Conservation (phyloP, 2,113 vertebrate genomes). For the Pipa parva region DNA sequence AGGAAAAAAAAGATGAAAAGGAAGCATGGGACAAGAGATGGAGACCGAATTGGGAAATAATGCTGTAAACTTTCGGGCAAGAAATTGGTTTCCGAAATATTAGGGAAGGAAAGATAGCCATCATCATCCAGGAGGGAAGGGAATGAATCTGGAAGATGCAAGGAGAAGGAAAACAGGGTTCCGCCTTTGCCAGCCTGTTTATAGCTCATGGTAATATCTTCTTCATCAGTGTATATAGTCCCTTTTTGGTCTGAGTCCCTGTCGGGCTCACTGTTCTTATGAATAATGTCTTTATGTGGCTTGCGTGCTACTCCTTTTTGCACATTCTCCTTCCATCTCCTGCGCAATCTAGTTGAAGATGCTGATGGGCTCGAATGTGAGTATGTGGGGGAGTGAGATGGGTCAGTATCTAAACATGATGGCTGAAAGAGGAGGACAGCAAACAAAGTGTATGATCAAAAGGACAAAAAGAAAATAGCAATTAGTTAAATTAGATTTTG, state of each 20-base stretch:
- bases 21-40: slow-evolving; percentile 81
- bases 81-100: slow-evolving; percentile 81
- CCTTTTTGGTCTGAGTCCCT: slow-evolving; percentile 66
- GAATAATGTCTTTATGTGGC: slow-evolving; percentile 51
- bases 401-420: slow-evolving; percentile 65
- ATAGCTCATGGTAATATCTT: slow-evolving; percentile 69
- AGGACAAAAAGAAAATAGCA: slow-evolving; percentile 87
- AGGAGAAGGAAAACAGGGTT: slow-evolving; percentile 94
- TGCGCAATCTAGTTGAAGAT: slow-evolving; percentile 73
- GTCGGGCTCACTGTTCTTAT: slow-evolving; percentile 48
- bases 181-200: slow-evolving; percentile 71
- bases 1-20: slow-evolving; percentile 98
- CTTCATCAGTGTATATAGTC: slow-evolving; percentile 66
- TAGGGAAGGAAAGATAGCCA: slow-evolving; percentile 92
- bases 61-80: slow-evolving; percentile 84
- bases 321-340: slow-evolving; percentile 78
- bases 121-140: slow-evolving; percentile 89
- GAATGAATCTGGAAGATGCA: slow-evolving; percentile 89
- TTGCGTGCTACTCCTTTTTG: slow-evolving; percentile 57
- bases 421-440: slow-evolving; percentile 66
- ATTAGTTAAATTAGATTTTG: slow-evolving; percentile 82
- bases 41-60: slow-evolving; percentile 84
- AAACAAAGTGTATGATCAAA: slow-evolving; percentile 79
- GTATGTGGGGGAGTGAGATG: slow-evolving; percentile 63
- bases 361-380: slow-evolving; percentile 66